Base-by-base conservation (phyloP, 2,888 invertebrate species). In the Caenorhabditis uteleia region DNA sequence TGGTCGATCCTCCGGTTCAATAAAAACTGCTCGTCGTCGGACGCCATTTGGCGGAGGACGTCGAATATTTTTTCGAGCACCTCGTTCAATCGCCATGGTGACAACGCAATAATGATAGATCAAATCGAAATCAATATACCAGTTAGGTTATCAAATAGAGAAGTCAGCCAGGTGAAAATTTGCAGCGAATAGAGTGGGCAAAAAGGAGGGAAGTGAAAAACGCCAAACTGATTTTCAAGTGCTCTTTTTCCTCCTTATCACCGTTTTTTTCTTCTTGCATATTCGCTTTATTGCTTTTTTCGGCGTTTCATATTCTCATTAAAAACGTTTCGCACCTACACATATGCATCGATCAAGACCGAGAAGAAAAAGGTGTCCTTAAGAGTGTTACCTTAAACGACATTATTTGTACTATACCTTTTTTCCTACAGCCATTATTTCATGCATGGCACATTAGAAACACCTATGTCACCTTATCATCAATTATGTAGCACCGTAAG, bases 231-330 rank as follows among this genome's bases (percentile, higher is more conserved):
- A 57, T 45, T 54, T 58, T 64, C 64, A 42, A 57, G 34, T 50
- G 57, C 64, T 53, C 57, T 57, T 23, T 20, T 48, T 43, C 51
- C 45, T 44, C 54, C 56, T 64, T 54, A 57, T 58, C 53, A 54
- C 64, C 45, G 48, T 54, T 53, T 45, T 44, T 27, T 44, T 45
- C 47, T 47, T 44, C 46, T 48, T 57, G 54, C 49, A 57, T 58
- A 54, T 55, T 55, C 57, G 14, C 62, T 62, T 62, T 62, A 62
- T 62, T 56, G 53, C 54, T 62, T 51, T 62, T 61, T 54, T 62
- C 33, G n/a, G n/a, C n/a, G n/a, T n/a, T n/a, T n/a, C n/a, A n/a
- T n/a, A n/a, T n/a, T n/a, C n/a, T n/a, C n/a, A n/a, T n/a, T n/a
- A n/a, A n/a, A n/a, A n/a, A n/a, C n/a, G n/a, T n/a, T n/a, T n/a